Base-by-base conservation (phyloP, 2,888 invertebrate species). In the Ramazzottius varieornatus region DNA sequence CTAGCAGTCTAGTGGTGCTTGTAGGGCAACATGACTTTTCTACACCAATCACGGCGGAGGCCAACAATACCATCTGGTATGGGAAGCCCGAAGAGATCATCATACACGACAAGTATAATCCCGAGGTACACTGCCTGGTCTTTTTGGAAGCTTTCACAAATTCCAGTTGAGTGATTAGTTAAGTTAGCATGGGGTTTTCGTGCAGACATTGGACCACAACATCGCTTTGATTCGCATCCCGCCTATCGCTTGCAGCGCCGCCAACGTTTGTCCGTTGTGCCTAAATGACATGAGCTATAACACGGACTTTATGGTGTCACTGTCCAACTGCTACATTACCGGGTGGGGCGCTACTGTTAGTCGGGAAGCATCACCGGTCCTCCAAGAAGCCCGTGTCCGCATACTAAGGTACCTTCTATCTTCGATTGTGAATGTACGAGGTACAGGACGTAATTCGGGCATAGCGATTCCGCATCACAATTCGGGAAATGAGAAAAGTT, bases 311-410 rank as follows among this genome's bases (percentile, higher is more conserved):
- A 16, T 54, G n/a, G 8, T 24, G 16, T 4, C 20, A 8, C 29
- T 54, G 16, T 24, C 54, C 54, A 54, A 54, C 54, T 54, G 54
- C 54, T 54, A 54, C 54, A 54, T 54, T 24, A 54, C 54, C 54
- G 54, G 54, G 16, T 54, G 54, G 54, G 54, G 54, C 54, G 54
- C 54, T 4, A n/a, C 54, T 24, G 29, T 54, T 24, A 4, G n/a
- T 29, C 20, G 29, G 29, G n/a, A 29, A 4, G 29, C 54, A 8
- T 54, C 54, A 4, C 20, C 54, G n/a, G 24, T 54, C 54, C 54
- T 54, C 29, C 54, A 54, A 29, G 54, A 54, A 24, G 54, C 54
- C 54, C 54, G 54, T 24, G 54, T 54, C 54, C 54, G 54, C 54
- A 54, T 54, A 8, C 13, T 54, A 4, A 16, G 16, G 16, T 24